Evolutionary conservation across 2,797 vertebrate species (phyloP).

Genomic region (Arremon brunneinucha): DNA sequence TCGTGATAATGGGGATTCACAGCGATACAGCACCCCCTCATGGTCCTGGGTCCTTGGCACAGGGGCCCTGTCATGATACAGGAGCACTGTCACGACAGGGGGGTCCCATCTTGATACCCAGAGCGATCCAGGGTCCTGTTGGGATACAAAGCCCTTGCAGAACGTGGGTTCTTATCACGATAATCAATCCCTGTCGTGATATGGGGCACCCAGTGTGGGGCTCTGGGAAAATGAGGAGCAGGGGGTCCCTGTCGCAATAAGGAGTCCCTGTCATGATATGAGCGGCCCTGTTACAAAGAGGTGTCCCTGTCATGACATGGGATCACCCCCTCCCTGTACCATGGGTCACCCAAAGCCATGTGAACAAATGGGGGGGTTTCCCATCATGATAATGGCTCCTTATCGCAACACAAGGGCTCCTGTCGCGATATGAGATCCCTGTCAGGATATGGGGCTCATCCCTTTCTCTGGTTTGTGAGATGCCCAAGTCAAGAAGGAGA

Average conservation of each 20-base stretch:
- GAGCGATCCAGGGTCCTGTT: rapidly evolving
- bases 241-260: not conserved
- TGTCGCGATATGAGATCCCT: rapidly evolving
- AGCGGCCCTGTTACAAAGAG: rapidly evolving
- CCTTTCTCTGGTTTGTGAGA: rapidly evolving
- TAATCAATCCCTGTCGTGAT: rapidly evolving
- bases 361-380: rapidly evolving
- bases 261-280: not conserved
- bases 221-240: not conserved
- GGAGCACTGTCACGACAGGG: rapidly evolving
- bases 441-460: rapidly evolving
- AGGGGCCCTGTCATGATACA: rapidly evolving
- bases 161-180: rapidly evolving
- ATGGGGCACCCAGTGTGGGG: rapidly evolving
- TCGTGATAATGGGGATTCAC: rapidly evolving
- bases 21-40: rapidly evolving
- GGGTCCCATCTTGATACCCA: rapidly evolving
- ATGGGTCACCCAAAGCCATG: no score
- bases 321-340: no score
- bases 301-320: not conserved
- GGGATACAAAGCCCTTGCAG: rapidly evolving
- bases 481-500: rapidly evolving
- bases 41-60: rapidly evolving
- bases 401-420: rapidly evolving
- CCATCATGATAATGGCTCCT: rapidly evolving